Percentiles rank a stretch among this genome's conserved stretches.
These are phyloP conservation scores for Beris morrisii DNA, from an alignment of 2,888 invertebrate genomes.

Conservation along the genomic window DNA sequence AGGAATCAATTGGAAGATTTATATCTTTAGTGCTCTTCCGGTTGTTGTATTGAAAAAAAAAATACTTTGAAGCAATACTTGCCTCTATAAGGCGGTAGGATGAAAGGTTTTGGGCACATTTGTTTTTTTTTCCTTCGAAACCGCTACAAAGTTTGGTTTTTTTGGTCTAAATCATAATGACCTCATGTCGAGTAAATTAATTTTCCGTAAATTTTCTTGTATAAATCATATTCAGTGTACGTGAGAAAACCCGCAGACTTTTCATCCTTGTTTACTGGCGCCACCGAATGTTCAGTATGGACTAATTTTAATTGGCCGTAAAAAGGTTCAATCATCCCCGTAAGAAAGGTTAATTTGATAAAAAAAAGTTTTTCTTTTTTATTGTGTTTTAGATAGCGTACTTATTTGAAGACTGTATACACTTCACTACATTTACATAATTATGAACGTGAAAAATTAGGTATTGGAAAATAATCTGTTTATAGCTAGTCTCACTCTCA, in stretches of 20 bases:
- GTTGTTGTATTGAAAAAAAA: too few relatives aligned
- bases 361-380: too few relatives aligned
- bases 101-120: conserved; percentile 8
- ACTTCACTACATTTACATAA: too few relatives aligned
- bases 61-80: too few relatives aligned
- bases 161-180: not conserved
- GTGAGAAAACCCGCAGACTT: not conserved
- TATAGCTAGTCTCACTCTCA: too few relatives aligned
- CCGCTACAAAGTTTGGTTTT: conserved; percentile 17
- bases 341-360: not conserved
- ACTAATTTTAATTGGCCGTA: conserved; percentile 24
- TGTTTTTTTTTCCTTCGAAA: conserved; percentile 6
- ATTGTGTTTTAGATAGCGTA: too few relatives aligned
- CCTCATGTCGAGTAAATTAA: conserved; percentile 19
- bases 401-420: too few relatives aligned
- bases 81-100: conserved; percentile 13
- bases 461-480: too few relatives aligned
- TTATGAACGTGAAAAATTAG: too few relatives aligned
- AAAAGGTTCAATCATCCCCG: conserved; percentile 2
- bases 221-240: conserved; percentile 1
- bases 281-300: conserved; percentile 13
- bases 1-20: too few relatives aligned
- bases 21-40: too few relatives aligned
- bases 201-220: conserved; percentile 26
- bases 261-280: conserved; percentile 9